These are phyloP conservation scores for Strigops habroptila DNA, from an alignment of 2,113 vertebrate species.

Conservation along the genomic window DNA sequence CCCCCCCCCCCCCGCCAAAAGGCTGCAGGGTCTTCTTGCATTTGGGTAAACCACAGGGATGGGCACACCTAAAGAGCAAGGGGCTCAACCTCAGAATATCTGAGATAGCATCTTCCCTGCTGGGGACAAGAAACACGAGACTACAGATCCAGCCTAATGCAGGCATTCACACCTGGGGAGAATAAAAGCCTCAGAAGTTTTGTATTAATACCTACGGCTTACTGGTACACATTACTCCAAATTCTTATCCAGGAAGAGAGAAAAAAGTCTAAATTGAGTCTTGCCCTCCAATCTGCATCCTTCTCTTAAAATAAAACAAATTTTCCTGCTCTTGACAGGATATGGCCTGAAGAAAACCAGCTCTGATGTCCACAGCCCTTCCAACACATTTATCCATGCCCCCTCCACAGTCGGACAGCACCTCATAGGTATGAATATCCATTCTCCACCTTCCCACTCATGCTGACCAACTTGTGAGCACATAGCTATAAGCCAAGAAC, in stretches of 20 bases:
- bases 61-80: not conserved
- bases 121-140: not conserved
- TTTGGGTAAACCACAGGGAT: not conserved
- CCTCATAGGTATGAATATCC: not conserved
- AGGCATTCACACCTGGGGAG: not conserved
- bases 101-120: not conserved
- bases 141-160: not conserved
- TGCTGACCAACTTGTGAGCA: not conserved
- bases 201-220: not conserved
- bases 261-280: not conserved
- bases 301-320: not conserved
- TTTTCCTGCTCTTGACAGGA: accelerated
- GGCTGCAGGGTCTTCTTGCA: not conserved
- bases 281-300: not conserved
- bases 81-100: not conserved
- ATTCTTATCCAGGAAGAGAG: not conserved
- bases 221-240: not conserved
- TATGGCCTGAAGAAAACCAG: accelerated
- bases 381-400: not conserved
- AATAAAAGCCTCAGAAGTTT: not conserved
- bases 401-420: not conserved
- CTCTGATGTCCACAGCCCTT: not conserved
- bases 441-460: not conserved
- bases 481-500: accelerated
- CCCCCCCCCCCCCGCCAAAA: not conserved